phyloP scores from a whole-genome alignment of 2,113 vertebrate species.

The Cyphomyrus plagiostoma region DNA sequence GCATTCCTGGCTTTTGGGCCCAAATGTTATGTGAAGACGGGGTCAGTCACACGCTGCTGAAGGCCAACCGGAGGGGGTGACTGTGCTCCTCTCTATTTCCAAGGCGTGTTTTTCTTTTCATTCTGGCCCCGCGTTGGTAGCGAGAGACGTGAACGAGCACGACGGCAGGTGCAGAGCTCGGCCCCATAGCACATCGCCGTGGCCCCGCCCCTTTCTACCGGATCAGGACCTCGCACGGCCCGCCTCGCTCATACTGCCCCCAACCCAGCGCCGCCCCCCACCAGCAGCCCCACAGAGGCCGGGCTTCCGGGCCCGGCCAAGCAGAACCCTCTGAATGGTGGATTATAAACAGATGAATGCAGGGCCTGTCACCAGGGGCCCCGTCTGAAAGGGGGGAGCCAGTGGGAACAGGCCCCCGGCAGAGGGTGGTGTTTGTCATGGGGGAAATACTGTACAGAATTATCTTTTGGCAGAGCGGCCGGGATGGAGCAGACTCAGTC shows the following conservation, averaged over 20 bases:
- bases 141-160: not conserved
- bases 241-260: not conserved
- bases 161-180: not conserved
- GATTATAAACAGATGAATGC: conserved; percentile 13
- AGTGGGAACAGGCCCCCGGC: conserved; percentile 6
- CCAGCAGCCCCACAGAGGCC: not conserved
- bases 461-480: not conserved
- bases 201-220: not conserved
- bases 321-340: not conserved
- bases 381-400: not conserved
- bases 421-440: not conserved
- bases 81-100: not conserved
- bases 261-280: too few species aligned
- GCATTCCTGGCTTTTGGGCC: not conserved
- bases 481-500: not conserved
- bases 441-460: conserved; percentile 15
- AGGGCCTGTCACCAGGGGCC: not conserved
- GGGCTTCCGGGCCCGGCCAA: not conserved
- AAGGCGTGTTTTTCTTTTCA: not conserved
- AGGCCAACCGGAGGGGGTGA: not conserved
- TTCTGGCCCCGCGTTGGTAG: not conserved
- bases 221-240: not conserved
- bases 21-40: not conserved
- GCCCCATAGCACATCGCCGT: not conserved
- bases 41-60: not conserved